These are phyloP conservation scores for Adela reaumurella DNA, from an alignment of 2,888 invertebrate genomes.

Conservation along the genomic window DNA sequence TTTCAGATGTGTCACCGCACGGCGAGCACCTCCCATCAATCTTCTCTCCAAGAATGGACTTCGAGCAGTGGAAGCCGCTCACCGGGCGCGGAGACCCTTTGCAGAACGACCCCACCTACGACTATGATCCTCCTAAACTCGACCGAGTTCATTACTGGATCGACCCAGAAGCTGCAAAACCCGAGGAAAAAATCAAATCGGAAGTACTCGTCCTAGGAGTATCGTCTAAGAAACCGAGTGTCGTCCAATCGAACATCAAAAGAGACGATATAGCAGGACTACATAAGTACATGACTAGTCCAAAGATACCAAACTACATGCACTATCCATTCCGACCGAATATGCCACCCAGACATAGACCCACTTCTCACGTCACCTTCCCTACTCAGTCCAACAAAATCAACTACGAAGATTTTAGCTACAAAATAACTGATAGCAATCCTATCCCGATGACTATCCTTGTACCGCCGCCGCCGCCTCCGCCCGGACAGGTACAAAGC, in stretches of 20 bases:
- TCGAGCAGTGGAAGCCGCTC: constrained; percentile 78
- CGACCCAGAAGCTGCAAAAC: constrained; percentile 52
- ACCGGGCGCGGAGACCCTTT: constrained; percentile 78
- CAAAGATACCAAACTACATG: constrained; percentile 28
- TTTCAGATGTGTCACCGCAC: not conserved
- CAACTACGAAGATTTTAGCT: constrained; percentile 49
- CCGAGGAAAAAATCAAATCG: constrained; percentile 56
- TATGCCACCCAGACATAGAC: not conserved
- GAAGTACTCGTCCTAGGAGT: constrained; percentile 69
- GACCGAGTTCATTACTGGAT: constrained; percentile 81
- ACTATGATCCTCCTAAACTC: constrained; percentile 77
- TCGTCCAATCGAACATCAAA: constrained; percentile 29
- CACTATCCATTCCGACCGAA: constrained; percentile 25
- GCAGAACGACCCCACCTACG: constrained; percentile 81
- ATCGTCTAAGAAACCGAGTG: constrained; percentile 64
- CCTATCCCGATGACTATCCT: constrained; percentile 62
- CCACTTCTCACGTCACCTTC: constrained; percentile 3
- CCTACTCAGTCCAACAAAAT: constrained; percentile 13
- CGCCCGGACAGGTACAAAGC: constrained; percentile 25
- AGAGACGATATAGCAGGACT: constrained; percentile 32
- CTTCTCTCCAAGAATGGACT: constrained; percentile 75
- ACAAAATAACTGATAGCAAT: constrained; percentile 49
- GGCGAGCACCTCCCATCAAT: constrained; percentile 23
- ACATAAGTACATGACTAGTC: constrained; percentile 44
- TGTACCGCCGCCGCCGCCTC: constrained; percentile 64